Evolutionary conservation across 2,888 invertebrate genomes (phyloP).

Genomic region (Tortrix viridana): DNA sequence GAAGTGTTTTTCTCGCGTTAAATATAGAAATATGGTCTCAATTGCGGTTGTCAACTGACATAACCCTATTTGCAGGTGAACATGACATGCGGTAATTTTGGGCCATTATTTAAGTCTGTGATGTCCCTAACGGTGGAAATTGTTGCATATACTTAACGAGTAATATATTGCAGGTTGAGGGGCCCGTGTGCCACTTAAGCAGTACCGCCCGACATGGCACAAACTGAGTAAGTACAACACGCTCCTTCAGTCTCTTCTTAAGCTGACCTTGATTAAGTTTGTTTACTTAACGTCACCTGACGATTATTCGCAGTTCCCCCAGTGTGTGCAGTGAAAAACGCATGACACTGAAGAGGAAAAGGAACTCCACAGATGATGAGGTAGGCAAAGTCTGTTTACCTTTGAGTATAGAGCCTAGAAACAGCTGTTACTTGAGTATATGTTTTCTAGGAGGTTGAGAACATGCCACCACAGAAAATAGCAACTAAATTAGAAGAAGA

Average conservation of each 20-base stretch:
- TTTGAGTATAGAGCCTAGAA: neutral
- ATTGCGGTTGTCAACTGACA: constrained; percentile 79
- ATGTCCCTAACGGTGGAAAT: constrained; percentile 46
- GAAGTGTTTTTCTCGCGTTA: constrained; percentile 49
- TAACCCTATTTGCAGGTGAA: constrained; percentile 81
- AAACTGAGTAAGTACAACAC: constrained; percentile 73
- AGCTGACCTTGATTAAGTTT: constrained; percentile 66
- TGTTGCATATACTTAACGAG: constrained; percentile 47
- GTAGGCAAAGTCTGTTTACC: constrained; percentile 52
- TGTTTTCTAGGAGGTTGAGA: constrained; percentile 69
- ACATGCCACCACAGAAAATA: constrained; percentile 75
- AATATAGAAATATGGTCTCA: constrained; percentile 63
- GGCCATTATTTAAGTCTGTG: constrained; percentile 57
- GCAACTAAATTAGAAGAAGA: constrained; percentile 60
- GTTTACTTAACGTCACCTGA: constrained; percentile 59
- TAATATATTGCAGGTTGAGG: constrained; percentile 63
- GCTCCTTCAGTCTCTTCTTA: constrained; percentile 49
- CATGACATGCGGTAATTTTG: constrained; percentile 82
- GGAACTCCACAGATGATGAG: constrained; percentile 77
- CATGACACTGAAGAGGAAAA: constrained; percentile 73
- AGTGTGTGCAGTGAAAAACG: constrained; percentile 69
- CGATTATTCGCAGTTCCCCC: constrained; percentile 66
- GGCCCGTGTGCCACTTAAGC: constrained; percentile 57
- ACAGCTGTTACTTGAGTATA: constrained; percentile 28
- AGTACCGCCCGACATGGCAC: constrained; percentile 70